These are phyloP conservation scores for Scomber japonicus DNA, from an alignment of 2,113 vertebrate genomes.

Conservation along the genomic window DNA sequence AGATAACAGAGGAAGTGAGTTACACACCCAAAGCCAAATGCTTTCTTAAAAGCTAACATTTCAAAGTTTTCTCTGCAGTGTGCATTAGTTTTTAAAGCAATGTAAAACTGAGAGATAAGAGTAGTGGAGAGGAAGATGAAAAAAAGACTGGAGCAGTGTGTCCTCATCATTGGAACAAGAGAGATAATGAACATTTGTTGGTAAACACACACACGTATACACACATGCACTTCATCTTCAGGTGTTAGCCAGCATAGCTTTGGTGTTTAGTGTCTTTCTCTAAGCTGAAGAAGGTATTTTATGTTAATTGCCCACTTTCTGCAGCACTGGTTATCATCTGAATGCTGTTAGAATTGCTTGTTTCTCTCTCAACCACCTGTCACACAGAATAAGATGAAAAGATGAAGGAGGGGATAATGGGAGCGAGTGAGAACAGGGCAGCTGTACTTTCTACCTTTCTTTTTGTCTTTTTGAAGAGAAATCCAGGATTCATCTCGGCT, in stretches of 20 bases:
- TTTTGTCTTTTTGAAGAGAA: slow-evolving; percentile 53
- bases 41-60: slow-evolving; percentile 21
- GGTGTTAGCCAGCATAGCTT: slow-evolving; percentile 37
- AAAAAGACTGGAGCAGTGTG: slow-evolving; percentile 18
- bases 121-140: slow-evolving; percentile 10
- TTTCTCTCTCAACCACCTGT: slow-evolving; percentile 68
- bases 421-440: slow-evolving; percentile 19
- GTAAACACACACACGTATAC: slow-evolving; percentile 18
- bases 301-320: slow-evolving; percentile 73
- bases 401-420: slow-evolving; percentile 43
- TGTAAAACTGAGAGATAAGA: slow-evolving; percentile 9
- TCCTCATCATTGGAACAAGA: slow-evolving; percentile 61
- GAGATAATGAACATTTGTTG: slow-evolving; percentile 62
- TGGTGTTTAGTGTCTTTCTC: slow-evolving; percentile 34
- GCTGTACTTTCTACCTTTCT: slow-evolving; percentile 26
- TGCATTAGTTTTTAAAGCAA: not conserved
- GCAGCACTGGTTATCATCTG: slow-evolving; percentile 61
- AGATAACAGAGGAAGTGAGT: not conserved
- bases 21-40: not conserved
- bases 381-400: slow-evolving; percentile 48
- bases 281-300: slow-evolving; percentile 55
- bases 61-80: not conserved
- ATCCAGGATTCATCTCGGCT: slow-evolving; percentile 39
- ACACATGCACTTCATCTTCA: slow-evolving; percentile 42
- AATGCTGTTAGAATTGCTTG: slow-evolving; percentile 67